phyloP scores from a whole-genome alignment of 2,113 vertebrate species.

The Paradoxurus hermaphroditus region DNA sequence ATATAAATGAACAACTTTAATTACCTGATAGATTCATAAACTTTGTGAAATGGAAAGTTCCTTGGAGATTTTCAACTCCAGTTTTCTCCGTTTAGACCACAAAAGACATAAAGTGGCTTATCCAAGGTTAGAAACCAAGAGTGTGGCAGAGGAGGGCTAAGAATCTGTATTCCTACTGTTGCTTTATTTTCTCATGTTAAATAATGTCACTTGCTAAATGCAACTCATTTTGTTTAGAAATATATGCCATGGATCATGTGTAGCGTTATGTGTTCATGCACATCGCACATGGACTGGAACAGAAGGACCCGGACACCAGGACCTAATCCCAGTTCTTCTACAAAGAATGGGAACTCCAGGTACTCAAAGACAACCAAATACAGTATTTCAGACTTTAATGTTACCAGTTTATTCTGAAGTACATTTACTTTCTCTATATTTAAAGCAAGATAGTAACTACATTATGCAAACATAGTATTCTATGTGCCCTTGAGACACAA shows the following conservation, averaged over 20 bases:
- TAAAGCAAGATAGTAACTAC: background rate
- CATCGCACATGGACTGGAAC: background rate
- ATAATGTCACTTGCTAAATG: background rate
- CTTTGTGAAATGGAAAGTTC: background rate
- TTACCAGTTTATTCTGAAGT: slow-evolving; percentile 63
- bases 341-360: background rate
- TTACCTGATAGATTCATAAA: background rate
- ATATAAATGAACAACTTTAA: background rate
- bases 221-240: background rate
- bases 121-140: background rate
- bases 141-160: background rate
- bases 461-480: background rate
- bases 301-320: background rate
- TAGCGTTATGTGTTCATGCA: background rate
- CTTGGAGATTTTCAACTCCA: background rate
- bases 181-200: background rate
- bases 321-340: background rate
- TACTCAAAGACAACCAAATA: slow-evolving; percentile 43
- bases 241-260: background rate
- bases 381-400: slow-evolving; percentile 31
- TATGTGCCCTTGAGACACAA: background rate
- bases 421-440: slow-evolving; percentile 28
- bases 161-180: background rate
- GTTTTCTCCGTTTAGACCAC: background rate
- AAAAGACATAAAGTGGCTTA: background rate